Conservation (phyloP, 2,888 invertebrate species). For the Agrilus mali region DNA sequence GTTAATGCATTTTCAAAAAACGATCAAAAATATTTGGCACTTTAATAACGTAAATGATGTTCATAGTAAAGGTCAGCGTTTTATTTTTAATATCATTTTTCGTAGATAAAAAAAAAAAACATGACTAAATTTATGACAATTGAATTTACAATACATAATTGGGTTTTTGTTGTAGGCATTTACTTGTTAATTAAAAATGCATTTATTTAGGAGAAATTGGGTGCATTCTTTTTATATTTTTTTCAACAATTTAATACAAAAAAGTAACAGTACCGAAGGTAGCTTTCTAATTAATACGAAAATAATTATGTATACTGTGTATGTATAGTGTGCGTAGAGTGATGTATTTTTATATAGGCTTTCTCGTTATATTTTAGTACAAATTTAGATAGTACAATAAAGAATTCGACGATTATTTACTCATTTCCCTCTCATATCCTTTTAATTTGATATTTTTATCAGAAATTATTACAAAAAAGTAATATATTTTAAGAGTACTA, state of each 20-base stretch:
- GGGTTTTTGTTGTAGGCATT: too few relatives aligned
- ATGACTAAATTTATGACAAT: too few relatives aligned
- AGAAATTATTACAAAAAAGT: conserved; percentile 2
- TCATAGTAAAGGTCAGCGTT: too few relatives aligned
- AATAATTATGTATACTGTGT: conserved; percentile 17
- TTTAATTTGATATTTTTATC: not conserved
- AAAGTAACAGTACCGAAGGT: conserved; percentile 3
- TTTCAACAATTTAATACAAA: not conserved
- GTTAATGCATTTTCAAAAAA: too few relatives aligned
- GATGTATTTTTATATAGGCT: conserved; percentile 36
- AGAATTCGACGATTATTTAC: not conserved
- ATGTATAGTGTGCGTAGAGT: conserved; percentile 34
- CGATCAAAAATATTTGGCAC: too few relatives aligned
- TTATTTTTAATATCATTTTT: too few relatives aligned
- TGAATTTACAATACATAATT: too few relatives aligned
- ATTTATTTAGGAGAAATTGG: not conserved
- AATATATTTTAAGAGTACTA: not conserved
- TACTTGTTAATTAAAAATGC: too few relatives aligned
- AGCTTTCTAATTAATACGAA: not conserved
- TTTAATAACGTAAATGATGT: too few relatives aligned
- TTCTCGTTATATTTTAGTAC: conserved; percentile 34
- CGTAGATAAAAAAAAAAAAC: too few relatives aligned
- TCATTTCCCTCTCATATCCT: not conserved
- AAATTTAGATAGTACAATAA: conserved; percentile 28
- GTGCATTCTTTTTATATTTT: conserved; percentile 2